phyloP scores from a whole-genome alignment of 2,113 vertebrate genomes.

The Toxotes chatareus region DNA sequence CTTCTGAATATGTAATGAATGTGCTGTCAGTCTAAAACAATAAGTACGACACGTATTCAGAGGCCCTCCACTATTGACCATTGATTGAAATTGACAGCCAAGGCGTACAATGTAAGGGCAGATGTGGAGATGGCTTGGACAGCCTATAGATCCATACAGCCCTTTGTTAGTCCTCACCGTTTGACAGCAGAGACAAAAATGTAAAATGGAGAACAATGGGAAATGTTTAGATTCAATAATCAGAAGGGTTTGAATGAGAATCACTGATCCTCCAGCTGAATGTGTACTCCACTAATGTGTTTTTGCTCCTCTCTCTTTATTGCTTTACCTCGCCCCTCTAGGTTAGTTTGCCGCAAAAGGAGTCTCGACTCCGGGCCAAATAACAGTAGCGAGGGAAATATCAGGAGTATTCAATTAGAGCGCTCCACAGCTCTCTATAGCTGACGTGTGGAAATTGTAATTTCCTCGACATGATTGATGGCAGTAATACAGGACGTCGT shows the following conservation, averaged over 20 bases:
- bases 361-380: slow-evolving; percentile 64
- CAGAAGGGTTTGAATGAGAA: slow-evolving; percentile 29
- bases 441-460: slow-evolving; percentile 86
- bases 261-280: slow-evolving; percentile 10
- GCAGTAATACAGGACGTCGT: slow-evolving; percentile 79
- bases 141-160: slow-evolving; percentile 34
- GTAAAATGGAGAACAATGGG: slow-evolving; percentile 32
- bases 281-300: slow-evolving; percentile 29
- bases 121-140: neutral
- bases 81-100: slow-evolving; percentile 70
- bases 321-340: slow-evolving; percentile 63
- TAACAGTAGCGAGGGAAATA: slow-evolving; percentile 72
- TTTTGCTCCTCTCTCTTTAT: slow-evolving; percentile 45
- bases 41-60: slow-evolving; percentile 41
- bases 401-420: slow-evolving; percentile 84
- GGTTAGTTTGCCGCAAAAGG: slow-evolving; percentile 61
- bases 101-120: slow-evolving; percentile 26
- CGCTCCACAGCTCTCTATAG: slow-evolving; percentile 76
- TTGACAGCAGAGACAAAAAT: slow-evolving; percentile 35
- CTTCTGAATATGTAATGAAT: slow-evolving; percentile 75
- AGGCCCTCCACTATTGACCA: slow-evolving; percentile 30
- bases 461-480: slow-evolving; percentile 86
- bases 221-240: slow-evolving; percentile 43
- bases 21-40: slow-evolving; percentile 73
- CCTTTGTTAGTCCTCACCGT: slow-evolving; percentile 49